Conservation (phyloP, 2,888 invertebrate species). For the Orchestes rusci region DNA sequence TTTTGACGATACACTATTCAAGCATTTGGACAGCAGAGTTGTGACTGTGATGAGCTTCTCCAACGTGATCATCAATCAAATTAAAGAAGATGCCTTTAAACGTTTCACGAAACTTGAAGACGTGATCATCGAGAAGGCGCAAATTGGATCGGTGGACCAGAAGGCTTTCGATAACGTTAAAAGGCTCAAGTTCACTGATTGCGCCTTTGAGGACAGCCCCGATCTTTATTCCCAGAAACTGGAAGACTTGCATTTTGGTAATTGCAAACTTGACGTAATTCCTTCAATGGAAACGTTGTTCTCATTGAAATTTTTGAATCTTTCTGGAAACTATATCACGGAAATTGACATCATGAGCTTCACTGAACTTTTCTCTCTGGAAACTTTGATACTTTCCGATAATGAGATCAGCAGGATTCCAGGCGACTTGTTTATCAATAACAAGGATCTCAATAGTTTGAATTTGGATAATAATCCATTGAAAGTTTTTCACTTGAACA, state of each 20-base stretch:
- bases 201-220: constrained; percentile 32
- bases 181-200: constrained; percentile 48
- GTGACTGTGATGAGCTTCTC: constrained; percentile 30
- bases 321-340: constrained; percentile 60
- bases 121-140: constrained; percentile 62
- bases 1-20: constrained; percentile 29
- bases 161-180: constrained; percentile 57
- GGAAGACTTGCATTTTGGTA: constrained; percentile 64
- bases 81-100: constrained; percentile 63
- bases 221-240: constrained; percentile 31
- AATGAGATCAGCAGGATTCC: constrained; percentile 61
- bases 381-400: constrained; percentile 65
- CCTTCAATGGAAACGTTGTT: constrained; percentile 44
- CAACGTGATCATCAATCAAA: constrained; percentile 50
- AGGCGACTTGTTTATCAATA: constrained; percentile 57
- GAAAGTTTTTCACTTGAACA: constrained; percentile 54
- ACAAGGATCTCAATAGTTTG: constrained; percentile 58
- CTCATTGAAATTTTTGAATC: constrained; percentile 52
- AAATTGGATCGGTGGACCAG: constrained; percentile 58
- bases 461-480: constrained; percentile 64
- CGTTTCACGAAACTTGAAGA: constrained; percentile 59
- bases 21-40: constrained; percentile 25
- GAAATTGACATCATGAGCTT: constrained; percentile 56
- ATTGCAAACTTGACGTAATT: constrained; percentile 60
- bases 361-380: constrained; percentile 55